phyloP scores from a whole-genome alignment of 2,888 invertebrate species.

The Subacronicta megacephala region DNA sequence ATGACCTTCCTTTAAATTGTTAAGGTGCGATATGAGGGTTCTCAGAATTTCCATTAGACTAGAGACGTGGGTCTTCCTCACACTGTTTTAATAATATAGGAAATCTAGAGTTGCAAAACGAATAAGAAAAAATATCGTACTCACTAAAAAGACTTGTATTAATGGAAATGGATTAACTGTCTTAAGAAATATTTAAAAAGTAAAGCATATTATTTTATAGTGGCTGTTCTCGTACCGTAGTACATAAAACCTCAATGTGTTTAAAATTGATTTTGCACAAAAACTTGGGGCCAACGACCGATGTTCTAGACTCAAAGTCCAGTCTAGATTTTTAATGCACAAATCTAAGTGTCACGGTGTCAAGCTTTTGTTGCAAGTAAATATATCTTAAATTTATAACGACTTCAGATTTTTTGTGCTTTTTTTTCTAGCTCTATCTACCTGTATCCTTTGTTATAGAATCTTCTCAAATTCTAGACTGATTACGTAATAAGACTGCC shows the following conservation, averaged over 20 bases:
- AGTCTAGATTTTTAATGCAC: constrained; percentile 19
- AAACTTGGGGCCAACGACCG: constrained; percentile 36
- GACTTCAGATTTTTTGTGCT: background rate
- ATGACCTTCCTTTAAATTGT: too few species aligned
- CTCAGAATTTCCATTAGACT: too few species aligned
- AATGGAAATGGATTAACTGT: too few species aligned
- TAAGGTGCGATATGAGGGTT: too few species aligned
- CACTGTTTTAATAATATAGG: too few species aligned
- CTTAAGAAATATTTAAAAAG: too few species aligned
- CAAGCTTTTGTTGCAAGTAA: constrained; percentile 21
- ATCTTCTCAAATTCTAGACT: background rate
- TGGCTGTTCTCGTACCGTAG: background rate
- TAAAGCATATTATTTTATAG: too few species aligned
- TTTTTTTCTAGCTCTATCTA: background rate
- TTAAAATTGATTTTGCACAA: constrained; percentile 17
- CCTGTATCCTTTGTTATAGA: background rate
- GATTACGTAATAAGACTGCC: too few species aligned
- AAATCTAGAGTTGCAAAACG: too few species aligned
- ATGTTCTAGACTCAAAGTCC: constrained; percentile 6
- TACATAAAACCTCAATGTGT: constrained; percentile 9
- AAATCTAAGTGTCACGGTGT: constrained; percentile 2
- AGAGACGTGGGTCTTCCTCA: too few species aligned
- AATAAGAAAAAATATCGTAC: too few species aligned
- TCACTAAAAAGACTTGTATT: too few species aligned
- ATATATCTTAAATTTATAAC: background rate